These are phyloP conservation scores for Phylloscopus trochiloides DNA, from an alignment of 2,113 vertebrate species.

Conservation along the genomic window DNA sequence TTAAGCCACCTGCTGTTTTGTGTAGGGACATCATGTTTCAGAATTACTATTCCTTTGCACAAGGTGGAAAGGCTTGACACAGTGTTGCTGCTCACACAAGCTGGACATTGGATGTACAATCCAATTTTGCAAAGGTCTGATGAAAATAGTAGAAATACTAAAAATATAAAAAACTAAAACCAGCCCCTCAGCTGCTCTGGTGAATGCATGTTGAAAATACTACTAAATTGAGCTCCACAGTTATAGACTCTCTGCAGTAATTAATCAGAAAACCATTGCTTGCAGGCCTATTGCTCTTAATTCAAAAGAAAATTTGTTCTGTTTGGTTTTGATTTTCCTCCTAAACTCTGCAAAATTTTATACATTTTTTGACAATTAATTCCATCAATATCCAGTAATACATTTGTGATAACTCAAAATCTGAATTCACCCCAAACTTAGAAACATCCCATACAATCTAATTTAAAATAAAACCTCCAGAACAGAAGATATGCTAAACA, in stretches of 20 bases:
- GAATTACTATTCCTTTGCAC: background rate
- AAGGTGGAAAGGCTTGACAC: background rate
- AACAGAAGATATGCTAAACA: background rate
- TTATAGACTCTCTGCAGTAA: background rate
- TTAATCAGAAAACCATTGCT: background rate
- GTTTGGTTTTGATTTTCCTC: background rate
- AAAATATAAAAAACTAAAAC: background rate
- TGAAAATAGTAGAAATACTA: background rate
- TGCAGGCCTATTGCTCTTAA: background rate
- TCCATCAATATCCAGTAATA: background rate
- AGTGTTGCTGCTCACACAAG: background rate
- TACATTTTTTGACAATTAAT: background rate
- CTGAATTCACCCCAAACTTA: background rate
- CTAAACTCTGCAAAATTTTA: background rate
- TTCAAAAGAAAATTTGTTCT: background rate
- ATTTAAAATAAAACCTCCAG: background rate
- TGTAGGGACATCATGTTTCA: background rate
- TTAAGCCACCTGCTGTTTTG: background rate
- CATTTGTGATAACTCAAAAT: background rate
- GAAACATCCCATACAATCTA: background rate
- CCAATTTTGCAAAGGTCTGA: background rate
- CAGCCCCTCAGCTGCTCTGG: background rate
- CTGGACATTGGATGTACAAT: background rate
- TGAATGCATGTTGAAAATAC: background rate
- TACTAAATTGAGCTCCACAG: background rate